These are phyloP conservation scores for Augiades crinisus DNA, from an alignment of 2,888 invertebrate genomes.

Conservation along the genomic window DNA sequence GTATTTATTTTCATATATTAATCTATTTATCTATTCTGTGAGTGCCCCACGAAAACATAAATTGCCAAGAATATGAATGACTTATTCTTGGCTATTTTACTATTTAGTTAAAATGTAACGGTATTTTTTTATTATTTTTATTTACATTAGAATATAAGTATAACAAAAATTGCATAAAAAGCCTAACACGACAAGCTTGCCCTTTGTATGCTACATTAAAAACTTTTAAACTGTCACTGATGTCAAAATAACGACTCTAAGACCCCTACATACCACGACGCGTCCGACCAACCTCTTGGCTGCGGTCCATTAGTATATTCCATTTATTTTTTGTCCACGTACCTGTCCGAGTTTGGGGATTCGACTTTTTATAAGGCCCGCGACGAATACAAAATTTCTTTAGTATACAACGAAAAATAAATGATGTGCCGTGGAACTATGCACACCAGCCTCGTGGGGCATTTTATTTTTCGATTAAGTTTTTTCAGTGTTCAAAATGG, in stretches of 20 bases:
- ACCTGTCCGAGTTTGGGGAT: slow-evolving; percentile 78
- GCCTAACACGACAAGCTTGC: too few relatives aligned
- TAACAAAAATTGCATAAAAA: too few relatives aligned
- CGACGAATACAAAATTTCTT: slow-evolving; percentile 79
- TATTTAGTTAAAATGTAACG: too few relatives aligned
- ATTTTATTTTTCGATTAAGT: slow-evolving; percentile 67
- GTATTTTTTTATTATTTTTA: too few relatives aligned
- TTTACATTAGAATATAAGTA: too few relatives aligned
- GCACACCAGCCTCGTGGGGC: slow-evolving; percentile 44
- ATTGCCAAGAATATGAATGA: too few relatives aligned
- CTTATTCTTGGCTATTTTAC: too few relatives aligned
- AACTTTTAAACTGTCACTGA: background rate
- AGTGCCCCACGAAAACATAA: too few relatives aligned
- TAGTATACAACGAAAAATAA: slow-evolving; percentile 69
- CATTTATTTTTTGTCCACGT: slow-evolving; percentile 81
- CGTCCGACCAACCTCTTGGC: slow-evolving; percentile 64
- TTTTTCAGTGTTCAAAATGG: slow-evolving; percentile 39
- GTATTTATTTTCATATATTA: too few relatives aligned
- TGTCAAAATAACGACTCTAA: background rate
- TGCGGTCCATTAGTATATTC: slow-evolving; percentile 80
- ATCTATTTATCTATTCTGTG: too few relatives aligned
- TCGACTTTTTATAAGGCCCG: slow-evolving; percentile 72
- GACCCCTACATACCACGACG: slow-evolving; percentile 51
- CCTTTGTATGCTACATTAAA: too few relatives aligned
- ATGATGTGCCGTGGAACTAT: slow-evolving; percentile 69